Conservation (phyloP, 1,140 invertebrate genomes). For the Drosophila rhopaloa region DNA sequence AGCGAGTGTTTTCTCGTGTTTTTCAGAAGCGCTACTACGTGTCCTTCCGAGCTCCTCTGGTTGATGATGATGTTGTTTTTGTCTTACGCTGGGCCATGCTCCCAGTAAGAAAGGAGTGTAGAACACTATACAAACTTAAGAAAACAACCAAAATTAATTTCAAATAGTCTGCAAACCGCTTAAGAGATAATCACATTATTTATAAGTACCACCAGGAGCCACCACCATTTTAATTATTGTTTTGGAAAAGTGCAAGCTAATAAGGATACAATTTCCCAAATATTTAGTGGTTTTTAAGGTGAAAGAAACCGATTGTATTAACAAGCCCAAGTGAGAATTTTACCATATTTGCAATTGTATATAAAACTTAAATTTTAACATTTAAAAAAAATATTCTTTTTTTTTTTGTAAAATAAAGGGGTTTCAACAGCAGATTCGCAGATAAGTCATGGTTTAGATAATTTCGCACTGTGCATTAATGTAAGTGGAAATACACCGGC, state of each 20-base stretch:
- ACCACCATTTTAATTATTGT: neutral
- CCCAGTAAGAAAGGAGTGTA: conserved; percentile 22
- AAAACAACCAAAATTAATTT: conserved; percentile 29
- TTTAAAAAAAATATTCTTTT: no score
- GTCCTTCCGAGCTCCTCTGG: conserved; percentile 18
- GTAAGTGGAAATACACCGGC: conserved; percentile 31
- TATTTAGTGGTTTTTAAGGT: no score
- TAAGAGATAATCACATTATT: conserved; percentile 25
- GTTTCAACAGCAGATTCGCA: no score
- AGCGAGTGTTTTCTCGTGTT: conserved; percentile 46
- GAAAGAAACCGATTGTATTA: no score
- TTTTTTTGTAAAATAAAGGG: no score
- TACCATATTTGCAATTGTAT: no score
- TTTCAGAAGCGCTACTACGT: conserved; percentile 29
- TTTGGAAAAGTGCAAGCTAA: neutral
- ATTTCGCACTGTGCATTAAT: neutral
- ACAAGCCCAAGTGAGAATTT: no score
- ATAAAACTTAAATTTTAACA: no score
- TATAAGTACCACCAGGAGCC: neutral
- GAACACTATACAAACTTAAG: conserved; percentile 10
- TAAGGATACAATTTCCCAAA: no score
- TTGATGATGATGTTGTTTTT: conserved; percentile 19
- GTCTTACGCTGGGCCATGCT: conserved; percentile 28
- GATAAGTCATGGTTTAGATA: no score
- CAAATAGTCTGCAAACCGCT: conserved; percentile 20